These are phyloP conservation scores for Poeciliopsis infans DNA, from an alignment of 2,797 vertebrate genomes.

Conservation along the genomic window DNA sequence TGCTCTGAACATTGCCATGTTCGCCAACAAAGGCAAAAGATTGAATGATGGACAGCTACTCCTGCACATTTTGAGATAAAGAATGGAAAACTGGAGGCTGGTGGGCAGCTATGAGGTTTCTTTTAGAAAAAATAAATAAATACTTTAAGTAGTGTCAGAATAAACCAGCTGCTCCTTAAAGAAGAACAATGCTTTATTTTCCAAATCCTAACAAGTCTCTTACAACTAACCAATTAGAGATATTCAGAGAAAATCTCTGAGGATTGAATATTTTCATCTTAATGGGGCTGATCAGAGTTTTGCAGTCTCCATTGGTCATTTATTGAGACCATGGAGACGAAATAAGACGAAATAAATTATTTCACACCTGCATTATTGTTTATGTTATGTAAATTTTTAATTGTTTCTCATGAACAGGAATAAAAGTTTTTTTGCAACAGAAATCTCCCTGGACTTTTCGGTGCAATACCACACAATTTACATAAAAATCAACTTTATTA, in stretches of 20 bases:
- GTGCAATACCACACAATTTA: slow-evolving; percentile 25
- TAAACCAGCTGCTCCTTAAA: slow-evolving; percentile 6
- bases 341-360: slow-evolving; percentile 48
- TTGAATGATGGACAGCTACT: slow-evolving; percentile 61
- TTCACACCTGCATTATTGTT: slow-evolving; percentile 23
- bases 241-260: slow-evolving; percentile 16
- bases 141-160: slow-evolving; percentile 12
- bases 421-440: slow-evolving; percentile 32
- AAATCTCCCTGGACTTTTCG: slow-evolving; percentile 27
- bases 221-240: slow-evolving; percentile 2
- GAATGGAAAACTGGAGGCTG: slow-evolving; percentile 35
- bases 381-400: slow-evolving; percentile 29
- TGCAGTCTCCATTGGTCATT: slow-evolving; percentile 39
- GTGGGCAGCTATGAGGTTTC: slow-evolving; percentile 31
- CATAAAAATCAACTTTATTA: slow-evolving; percentile 16
- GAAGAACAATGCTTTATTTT: slow-evolving; percentile 5
- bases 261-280: slow-evolving; percentile 19
- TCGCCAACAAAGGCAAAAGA: slow-evolving; percentile 46
- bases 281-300: slow-evolving; percentile 18
- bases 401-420: slow-evolving; percentile 28
- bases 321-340: slow-evolving; percentile 20
- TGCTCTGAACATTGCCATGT: slow-evolving; percentile 56
- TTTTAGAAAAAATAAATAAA: slow-evolving; percentile 29
- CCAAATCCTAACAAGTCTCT: not conserved
- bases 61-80: slow-evolving; percentile 48